Conservation (phyloP, 2,888 invertebrate species). For the Eucriotettix oculatus region DNA sequence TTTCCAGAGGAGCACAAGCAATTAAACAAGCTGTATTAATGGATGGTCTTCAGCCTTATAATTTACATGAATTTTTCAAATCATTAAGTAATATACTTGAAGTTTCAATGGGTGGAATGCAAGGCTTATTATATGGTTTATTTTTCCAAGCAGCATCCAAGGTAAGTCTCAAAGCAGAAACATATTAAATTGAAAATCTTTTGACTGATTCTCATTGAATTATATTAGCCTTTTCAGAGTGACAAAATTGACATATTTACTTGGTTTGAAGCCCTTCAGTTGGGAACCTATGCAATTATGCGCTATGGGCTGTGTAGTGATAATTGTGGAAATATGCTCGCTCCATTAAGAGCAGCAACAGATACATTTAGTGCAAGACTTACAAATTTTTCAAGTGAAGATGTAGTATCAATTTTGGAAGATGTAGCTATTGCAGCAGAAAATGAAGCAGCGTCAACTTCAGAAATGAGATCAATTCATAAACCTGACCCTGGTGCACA, state of each 20-base stretch:
- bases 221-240: too few relatives aligned
- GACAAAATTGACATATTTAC: background rate
- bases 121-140: conserved; percentile 63
- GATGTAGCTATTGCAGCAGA: conserved; percentile 17
- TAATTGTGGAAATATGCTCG: conserved; percentile 62
- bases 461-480: conserved; percentile 6
- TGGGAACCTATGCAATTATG: conserved; percentile 39
- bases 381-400: background rate
- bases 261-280: conserved; percentile 38
- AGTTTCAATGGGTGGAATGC: conserved; percentile 56
- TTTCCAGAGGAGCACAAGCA: conserved; percentile 43
- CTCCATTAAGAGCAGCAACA: conserved; percentile 5
- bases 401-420: background rate
- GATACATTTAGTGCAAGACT: background rate
- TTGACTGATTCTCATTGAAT: too few relatives aligned
- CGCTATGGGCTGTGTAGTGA: conserved; percentile 54
- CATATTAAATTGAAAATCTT: too few relatives aligned
- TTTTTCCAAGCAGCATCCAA: conserved; percentile 47
- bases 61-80: conserved; percentile 10
- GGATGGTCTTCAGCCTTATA: background rate
- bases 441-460: conserved; percentile 22
- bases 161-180: background rate
- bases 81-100: conserved; percentile 36
- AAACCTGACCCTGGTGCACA: conserved; percentile 40
- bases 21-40: conserved; percentile 2